Conservation (phyloP, 2,888 invertebrate species). For the Drepanosiphum platanoidis region DNA sequence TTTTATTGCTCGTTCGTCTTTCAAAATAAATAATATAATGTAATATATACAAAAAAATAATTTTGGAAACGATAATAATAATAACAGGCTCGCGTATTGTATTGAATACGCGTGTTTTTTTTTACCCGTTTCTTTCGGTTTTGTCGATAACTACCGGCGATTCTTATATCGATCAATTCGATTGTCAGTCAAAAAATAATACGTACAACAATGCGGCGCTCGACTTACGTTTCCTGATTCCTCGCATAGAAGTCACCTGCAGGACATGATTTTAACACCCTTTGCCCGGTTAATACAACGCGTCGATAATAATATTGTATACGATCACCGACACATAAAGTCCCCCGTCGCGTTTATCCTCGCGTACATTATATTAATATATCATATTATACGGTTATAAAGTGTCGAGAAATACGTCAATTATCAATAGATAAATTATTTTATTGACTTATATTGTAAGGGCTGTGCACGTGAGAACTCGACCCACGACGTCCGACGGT, state of each 20-base stretch:
- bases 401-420: too few species aligned
- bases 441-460: too few species aligned
- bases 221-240: slow-evolving; percentile 36
- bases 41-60: neutral
- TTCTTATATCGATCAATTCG: slow-evolving; percentile 35
- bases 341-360: too few species aligned
- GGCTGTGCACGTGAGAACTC: too few species aligned
- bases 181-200: neutral
- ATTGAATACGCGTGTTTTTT: neutral
- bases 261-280: neutral
- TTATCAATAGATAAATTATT: too few species aligned
- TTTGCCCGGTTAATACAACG: neutral
- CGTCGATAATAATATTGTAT: too few species aligned
- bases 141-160: neutral
- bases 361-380: too few species aligned
- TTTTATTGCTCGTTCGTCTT: neutral
- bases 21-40: neutral
- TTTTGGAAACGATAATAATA: slow-evolving; percentile 1
- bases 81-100: slow-evolving; percentile 15
- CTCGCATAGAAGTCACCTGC: neutral
- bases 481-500: too few species aligned
- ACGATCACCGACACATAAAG: too few species aligned
- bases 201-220: neutral
- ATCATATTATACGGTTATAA: too few species aligned
- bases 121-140: neutral